Evolutionary conservation across 1,140 invertebrate species (phyloP).

Genomic region (Trichoplusia ni): DNA sequence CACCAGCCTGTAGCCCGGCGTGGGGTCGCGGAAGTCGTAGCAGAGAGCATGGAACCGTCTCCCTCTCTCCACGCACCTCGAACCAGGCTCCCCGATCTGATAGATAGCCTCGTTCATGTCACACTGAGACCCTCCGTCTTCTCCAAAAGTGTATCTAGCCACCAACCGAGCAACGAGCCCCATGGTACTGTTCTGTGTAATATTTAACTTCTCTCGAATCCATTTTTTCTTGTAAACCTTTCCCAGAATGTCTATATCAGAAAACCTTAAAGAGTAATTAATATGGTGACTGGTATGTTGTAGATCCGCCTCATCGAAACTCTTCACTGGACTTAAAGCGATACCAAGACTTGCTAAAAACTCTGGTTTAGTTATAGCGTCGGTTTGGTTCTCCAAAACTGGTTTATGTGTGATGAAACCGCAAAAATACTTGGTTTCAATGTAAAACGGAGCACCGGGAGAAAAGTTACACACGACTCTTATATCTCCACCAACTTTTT

Average conservation of each 20-base stretch:
- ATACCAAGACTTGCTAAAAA: conserved; percentile 45
- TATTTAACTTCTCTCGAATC: conserved; percentile 41
- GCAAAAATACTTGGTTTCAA: conserved; percentile 62
- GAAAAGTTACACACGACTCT: conserved; percentile 72
- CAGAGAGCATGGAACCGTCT: conserved; percentile 57
- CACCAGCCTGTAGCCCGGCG: conserved; percentile 62
- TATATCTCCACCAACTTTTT: conserved; percentile 51
- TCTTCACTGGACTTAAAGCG: neutral
- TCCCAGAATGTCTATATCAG: conserved; percentile 45
- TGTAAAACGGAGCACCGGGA: conserved; percentile 63
- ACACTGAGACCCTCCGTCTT: conserved; percentile 54
- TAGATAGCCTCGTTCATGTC: conserved; percentile 61
- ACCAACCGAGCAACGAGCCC: conserved; percentile 60
- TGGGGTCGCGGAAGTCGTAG: conserved; percentile 65
- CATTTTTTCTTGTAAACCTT: conserved; percentile 53
- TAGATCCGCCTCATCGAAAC: too few relatives aligned
- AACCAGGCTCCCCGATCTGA: conserved; percentile 54
- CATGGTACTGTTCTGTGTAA: conserved; percentile 54
- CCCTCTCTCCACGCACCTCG: conserved; percentile 57
- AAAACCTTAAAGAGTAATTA: conserved; percentile 25
- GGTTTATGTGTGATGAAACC: conserved; percentile 56
- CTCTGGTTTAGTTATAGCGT: conserved; percentile 40
- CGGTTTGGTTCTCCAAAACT: conserved; percentile 19
- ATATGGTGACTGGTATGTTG: neutral
- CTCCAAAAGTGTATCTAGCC: conserved; percentile 59